Base-by-base conservation (phyloP, 2,888 invertebrate genomes). In the Thumatha senex region DNA sequence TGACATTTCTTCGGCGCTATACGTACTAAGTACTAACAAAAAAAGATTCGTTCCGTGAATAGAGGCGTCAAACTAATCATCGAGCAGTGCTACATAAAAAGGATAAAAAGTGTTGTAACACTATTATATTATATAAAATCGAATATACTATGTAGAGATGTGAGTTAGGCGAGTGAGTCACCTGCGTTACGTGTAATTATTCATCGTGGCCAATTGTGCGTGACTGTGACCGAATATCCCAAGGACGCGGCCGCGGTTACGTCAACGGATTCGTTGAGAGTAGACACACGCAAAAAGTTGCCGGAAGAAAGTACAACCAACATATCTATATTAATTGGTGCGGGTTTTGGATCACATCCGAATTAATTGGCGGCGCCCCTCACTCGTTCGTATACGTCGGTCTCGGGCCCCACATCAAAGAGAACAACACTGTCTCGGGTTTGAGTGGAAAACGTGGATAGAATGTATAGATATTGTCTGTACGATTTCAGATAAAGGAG, bases 241-340 rank as follows among this genome's bases (percentile, higher is more conserved):
- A 51, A 58, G 48, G 36, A 55, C 49, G 54, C 41, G 24, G 40
- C 11, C 24, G 40, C 35, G 11, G 18, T 49, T 41, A 45, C 51
- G 51, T 58, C 48, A 47, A 24, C 36, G 15, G 35, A 41, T 30
- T 42, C 48, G 46, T 48, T 11, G 50, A n/a, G 33, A 31, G 36
- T 24, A 49, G 44, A 40, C 40, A 9, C 34, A 45, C 40, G 9
- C 39, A 51, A 46, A 46, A 48, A 47, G 44, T 33, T 50, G 44
- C 36, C 36, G 44, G 46, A 48, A 55, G 44, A 54, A 46, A 46
- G 46, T 34, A 14, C n/a, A 24, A 24, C 14, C 7, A 31, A 7
- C 48, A 39, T 24, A 34, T 43, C 15, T 33, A 43, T 4, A 39
- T 39, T 43, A 43, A 39, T 48, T 48, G 43, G 39, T 43, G 24